Conservation (phyloP, 92 coral and sea anemone species). For the Micromussa lordhowensis region DNA sequence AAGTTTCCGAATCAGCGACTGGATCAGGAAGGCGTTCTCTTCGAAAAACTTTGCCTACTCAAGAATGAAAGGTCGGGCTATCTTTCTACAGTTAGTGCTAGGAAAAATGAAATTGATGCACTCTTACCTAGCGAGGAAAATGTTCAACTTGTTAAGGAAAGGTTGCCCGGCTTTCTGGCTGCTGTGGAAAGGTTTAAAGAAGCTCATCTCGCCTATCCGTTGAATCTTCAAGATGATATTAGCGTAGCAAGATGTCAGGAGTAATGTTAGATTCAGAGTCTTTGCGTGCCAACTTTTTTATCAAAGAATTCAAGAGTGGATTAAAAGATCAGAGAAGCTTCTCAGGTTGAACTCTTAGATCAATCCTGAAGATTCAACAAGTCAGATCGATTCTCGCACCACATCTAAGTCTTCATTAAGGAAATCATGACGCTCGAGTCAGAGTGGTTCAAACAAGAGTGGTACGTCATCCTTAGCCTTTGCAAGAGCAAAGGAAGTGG, state of each 20-base stretch:
- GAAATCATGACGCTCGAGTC: slow-evolving; percentile 9
- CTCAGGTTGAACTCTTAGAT: slow-evolving; percentile 19
- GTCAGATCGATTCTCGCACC: slow-evolving; percentile 12
- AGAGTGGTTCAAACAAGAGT: neutral
- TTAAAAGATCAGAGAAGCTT: slow-evolving; percentile 5
- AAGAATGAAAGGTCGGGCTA: slow-evolving; percentile 23
- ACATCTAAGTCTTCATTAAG: slow-evolving; percentile 27
- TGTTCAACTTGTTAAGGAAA: slow-evolving; percentile 23
- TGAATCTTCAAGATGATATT: slow-evolving; percentile 19
- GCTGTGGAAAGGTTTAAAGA: slow-evolving; percentile 31
- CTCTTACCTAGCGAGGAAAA: slow-evolving; percentile 24
- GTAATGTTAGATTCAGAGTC: slow-evolving; percentile 6
- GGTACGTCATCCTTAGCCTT: neutral
- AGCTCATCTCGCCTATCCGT: slow-evolving; percentile 20
- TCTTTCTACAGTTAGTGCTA: slow-evolving; percentile 38
- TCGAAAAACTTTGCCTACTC: slow-evolving; percentile 15
- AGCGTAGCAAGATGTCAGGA: slow-evolving; percentile 12
- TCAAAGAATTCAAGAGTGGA: slow-evolving; percentile 15
- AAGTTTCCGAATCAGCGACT: neutral
- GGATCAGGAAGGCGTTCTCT: slow-evolving; percentile 3
- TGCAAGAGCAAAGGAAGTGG: slow-evolving; percentile 35
- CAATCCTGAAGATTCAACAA: slow-evolving; percentile 34
- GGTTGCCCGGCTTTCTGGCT: slow-evolving; percentile 19
- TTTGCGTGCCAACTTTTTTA: slow-evolving; percentile 6
- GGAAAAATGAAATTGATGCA: slow-evolving; percentile 26